These are phyloP conservation scores for Ptilodon capucinus DNA, from an alignment of 2,888 invertebrate genomes.

Conservation along the genomic window DNA sequence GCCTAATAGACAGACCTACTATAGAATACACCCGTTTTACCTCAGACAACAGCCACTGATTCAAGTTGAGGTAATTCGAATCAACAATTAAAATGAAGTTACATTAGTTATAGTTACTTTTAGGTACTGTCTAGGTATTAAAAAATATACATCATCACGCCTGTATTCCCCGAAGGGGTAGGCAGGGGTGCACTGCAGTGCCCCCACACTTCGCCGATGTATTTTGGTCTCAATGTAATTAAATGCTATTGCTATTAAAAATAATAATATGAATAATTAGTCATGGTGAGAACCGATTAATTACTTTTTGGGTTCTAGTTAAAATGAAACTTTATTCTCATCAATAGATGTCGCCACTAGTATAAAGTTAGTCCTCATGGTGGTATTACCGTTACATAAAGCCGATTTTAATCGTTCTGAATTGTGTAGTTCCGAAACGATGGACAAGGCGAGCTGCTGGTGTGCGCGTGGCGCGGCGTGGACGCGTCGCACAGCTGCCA, in stretches of 20 bases:
- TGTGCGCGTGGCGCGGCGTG: slow-evolving; percentile 82
- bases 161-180: too few relatives aligned
- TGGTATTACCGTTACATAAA: not conserved
- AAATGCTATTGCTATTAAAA: too few relatives aligned
- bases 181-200: too few relatives aligned
- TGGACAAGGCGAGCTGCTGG: slow-evolving; percentile 77
- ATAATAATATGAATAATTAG: too few relatives aligned
- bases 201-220: too few relatives aligned
- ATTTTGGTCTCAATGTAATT: too few relatives aligned
- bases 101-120: too few relatives aligned
- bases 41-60: slow-evolving; percentile 56
- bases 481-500: slow-evolving; percentile 74
- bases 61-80: slow-evolving; percentile 58
- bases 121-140: too few relatives aligned
- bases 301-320: too few relatives aligned
- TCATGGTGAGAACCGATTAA: too few relatives aligned
- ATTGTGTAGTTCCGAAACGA: slow-evolving; percentile 73
- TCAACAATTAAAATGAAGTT: too few relatives aligned
- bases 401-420: not conserved
- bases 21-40: slow-evolving; percentile 77
- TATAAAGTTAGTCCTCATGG: not conserved
- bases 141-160: too few relatives aligned
- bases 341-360: not conserved
- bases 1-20: slow-evolving; percentile 74
- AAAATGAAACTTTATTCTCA: not conserved